Evolutionary conservation across 1,140 invertebrate species (phyloP), one percentile per base, ranked within the genome.

Genomic region (Epicauta chinensis): DNA sequence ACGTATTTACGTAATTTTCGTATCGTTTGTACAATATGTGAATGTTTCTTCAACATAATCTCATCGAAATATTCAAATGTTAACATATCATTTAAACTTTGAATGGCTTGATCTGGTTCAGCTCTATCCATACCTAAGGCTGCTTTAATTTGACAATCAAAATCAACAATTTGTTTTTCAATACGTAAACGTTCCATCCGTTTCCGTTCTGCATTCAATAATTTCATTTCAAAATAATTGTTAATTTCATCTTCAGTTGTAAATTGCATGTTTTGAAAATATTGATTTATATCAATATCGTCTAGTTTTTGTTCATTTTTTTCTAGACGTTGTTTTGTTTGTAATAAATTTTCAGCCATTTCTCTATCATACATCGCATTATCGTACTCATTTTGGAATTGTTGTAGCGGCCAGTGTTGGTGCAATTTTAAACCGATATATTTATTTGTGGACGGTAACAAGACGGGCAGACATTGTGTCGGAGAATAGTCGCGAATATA

Each of bases 31-130:
- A 93, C 79, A 50, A 89, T 81, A 46, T 85, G 80, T 0, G 90
- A 84, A 74, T 93, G 87, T 60, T 92, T 93, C 59, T 91, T 82
- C 16, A 94, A 68, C 84, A 92, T 90, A 51, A 81, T 84, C 7
- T 93, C 68, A 11, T 84, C 73, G 36, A 91, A 66, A 9, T 79
- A 75, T 62, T 81, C 68, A 38, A 85, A 69, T 54, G 77, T 76
- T 48, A 82, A 77, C 73, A 86, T 76, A 1, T 72, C 67, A 34
- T 78, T 71, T 29, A 86, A 71, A 62, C 77, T 81, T 48, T 77
- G 67, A 14, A 68, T 36, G 0, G 68, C 23, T 39, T 56, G 38
- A 23, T 73, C 65, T 46, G 69, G 69, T 58, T 76, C 62, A 17
- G 74, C 75, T 48, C 67, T 62, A 35, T 69, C 65, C 32, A 75